Conservation (phyloP, 35 echinoderm and acorn worm genomes). For the Diadema setosum region DNA sequence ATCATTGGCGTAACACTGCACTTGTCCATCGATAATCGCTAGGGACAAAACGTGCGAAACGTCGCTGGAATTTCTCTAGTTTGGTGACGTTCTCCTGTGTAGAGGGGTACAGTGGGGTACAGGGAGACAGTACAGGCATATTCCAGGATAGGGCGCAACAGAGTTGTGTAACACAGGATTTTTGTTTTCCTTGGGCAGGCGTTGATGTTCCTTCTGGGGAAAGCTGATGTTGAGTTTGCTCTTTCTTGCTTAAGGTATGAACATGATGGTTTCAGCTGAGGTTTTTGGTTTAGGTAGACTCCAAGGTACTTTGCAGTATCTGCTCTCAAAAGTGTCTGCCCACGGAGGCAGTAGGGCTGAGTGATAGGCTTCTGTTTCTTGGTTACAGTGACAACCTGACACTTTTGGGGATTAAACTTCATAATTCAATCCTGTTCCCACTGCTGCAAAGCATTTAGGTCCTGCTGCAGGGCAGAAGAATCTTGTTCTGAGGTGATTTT, state of each 20-base stretch:
- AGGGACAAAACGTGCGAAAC: no score
- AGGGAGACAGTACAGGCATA: no score
- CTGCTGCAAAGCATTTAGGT: neutral
- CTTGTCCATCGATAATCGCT: no score
- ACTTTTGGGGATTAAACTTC: neutral
- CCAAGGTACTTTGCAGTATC: slow-evolving; percentile 32
- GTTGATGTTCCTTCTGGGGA: no score
- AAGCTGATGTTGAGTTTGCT: slow-evolving; percentile 22
- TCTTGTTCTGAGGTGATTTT: neutral
- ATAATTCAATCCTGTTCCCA: no score
- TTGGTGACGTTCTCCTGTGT: no score
- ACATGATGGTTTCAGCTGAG: slow-evolving; percentile 24
- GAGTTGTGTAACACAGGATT: no score
- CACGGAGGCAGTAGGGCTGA: neutral
- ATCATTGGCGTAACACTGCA: no score
- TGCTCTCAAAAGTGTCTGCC: neutral
- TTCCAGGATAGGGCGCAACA: no score
- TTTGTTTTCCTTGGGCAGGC: no score
- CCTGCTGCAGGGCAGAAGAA: neutral
- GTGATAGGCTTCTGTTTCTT: neutral
- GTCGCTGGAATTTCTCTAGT: no score
- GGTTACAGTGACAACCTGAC: neutral
- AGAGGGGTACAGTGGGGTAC: no score
- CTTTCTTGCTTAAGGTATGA: neutral
- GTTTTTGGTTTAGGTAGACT: slow-evolving; percentile 1